phyloP scores from a whole-genome alignment of 2,888 invertebrate genomes.

The Rhamphomyia laevipes region DNA sequence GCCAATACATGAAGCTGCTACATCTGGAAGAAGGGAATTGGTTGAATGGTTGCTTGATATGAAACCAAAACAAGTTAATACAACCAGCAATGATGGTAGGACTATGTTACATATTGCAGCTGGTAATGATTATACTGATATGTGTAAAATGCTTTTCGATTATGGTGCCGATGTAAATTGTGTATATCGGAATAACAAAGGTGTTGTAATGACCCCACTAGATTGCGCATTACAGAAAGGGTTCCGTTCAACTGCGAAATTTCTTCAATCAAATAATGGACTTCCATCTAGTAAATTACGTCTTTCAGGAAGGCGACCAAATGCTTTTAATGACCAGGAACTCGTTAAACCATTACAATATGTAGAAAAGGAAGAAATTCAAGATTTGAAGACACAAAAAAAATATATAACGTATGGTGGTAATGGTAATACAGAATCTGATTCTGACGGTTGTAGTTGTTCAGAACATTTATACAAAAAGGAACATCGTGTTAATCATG shows the following conservation, averaged over 20 bases:
- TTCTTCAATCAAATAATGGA: slow-evolving; percentile 82
- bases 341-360: slow-evolving; percentile 33
- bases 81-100: slow-evolving; percentile 84
- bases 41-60: slow-evolving; percentile 80
- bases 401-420: slow-evolving; percentile 32
- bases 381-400: slow-evolving; percentile 29
- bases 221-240: slow-evolving; percentile 83
- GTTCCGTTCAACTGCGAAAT: slow-evolving; percentile 83
- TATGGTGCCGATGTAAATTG: slow-evolving; percentile 76
- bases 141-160: slow-evolving; percentile 79
- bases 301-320: slow-evolving; percentile 29
- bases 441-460: slow-evolving; percentile 27
- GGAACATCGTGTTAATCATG: slow-evolving; percentile 28
- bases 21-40: slow-evolving; percentile 78
- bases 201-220: slow-evolving; percentile 76
- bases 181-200: slow-evolving; percentile 69
- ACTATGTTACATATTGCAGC: slow-evolving; percentile 91
- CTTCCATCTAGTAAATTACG: slow-evolving; percentile 61
- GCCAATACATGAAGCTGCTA: slow-evolving; percentile 91
- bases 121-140: slow-evolving; percentile 83
- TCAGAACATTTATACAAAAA: slow-evolving; percentile 29
- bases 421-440: slow-evolving; percentile 31
- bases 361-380: slow-evolving; percentile 32
- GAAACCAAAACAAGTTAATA: slow-evolving; percentile 72
- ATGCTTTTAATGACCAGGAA: slow-evolving; percentile 33